Evolutionary conservation across 2,797 vertebrate species (phyloP).

Genomic region (Melanotaenia parkinsoni): DNA sequence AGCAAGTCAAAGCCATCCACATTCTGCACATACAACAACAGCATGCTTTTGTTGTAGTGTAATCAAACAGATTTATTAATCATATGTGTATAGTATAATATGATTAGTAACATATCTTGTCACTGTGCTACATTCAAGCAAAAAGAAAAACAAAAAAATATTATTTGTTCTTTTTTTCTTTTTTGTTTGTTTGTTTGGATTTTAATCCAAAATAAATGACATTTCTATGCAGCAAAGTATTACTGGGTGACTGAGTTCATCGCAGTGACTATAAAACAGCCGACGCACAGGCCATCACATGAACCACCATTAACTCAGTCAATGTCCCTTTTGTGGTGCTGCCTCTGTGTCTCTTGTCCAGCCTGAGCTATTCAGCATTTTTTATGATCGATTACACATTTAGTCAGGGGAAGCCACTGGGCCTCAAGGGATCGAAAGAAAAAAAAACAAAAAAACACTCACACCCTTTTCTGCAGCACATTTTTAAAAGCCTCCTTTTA

Average conservation of each 20-base stretch:
- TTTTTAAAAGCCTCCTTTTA: conserved; percentile 70
- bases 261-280: conserved; percentile 54
- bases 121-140: too few species aligned
- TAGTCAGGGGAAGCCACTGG: conserved; percentile 73
- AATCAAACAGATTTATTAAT: too few species aligned
- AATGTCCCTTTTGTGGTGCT: conserved; percentile 69
- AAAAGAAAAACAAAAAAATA: too few species aligned
- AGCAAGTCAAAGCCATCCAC: neutral
- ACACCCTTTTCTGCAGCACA: conserved; percentile 51
- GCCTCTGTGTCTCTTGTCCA: conserved; percentile 61
- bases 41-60: neutral
- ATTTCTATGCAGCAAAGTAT: conserved; percentile 35
- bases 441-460: conserved; percentile 45
- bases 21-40: neutral
- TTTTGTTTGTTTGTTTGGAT: neutral
- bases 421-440: conserved; percentile 43
- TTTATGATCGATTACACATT: conserved; percentile 80
- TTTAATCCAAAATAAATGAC: conserved; percentile 23
- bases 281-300: conserved; percentile 47
- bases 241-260: conserved; percentile 37
- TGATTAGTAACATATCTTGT: too few species aligned
- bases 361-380: conserved; percentile 78
- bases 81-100: too few species aligned
- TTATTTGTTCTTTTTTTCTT: too few species aligned
- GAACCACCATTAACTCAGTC: conserved; percentile 72